phyloP scores from a whole-genome alignment of 2,113 vertebrate species.

The Phylloscopus trochilus region DNA sequence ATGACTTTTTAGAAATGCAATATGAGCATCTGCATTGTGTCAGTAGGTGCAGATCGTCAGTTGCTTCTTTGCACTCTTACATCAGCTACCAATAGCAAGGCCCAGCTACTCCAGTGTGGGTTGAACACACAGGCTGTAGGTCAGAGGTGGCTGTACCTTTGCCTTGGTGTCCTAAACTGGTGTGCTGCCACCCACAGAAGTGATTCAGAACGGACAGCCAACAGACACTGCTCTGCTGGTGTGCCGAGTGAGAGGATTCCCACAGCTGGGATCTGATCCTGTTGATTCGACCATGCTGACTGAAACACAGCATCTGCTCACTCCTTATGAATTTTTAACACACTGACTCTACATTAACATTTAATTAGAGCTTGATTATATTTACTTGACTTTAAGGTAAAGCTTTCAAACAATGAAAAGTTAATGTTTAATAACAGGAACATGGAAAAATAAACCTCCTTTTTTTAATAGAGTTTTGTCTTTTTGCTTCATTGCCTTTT shows the following conservation, averaged over 20 bases:
- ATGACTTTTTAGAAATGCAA: not conserved
- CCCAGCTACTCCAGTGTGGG: not conserved
- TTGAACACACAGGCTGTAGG: not conserved
- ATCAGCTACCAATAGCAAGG: not conserved
- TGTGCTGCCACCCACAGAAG: not conserved
- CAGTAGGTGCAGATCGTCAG: accelerated
- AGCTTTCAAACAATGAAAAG: slow-evolving; percentile 1
- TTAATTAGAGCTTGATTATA: slow-evolving; percentile 52
- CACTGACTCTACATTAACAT: not conserved
- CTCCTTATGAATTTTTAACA: slow-evolving; percentile 40
- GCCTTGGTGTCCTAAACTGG: not conserved
- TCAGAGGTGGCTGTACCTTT: not conserved
- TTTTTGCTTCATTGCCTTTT: not conserved
- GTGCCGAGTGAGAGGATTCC: not conserved
- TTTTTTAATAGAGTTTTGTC: not conserved
- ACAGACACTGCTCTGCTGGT: not conserved
- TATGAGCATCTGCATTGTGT: accelerated
- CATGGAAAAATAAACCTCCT: not conserved
- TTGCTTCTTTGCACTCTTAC: not conserved
- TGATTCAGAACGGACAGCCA: not conserved
- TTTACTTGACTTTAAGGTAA: slow-evolving; percentile 27
- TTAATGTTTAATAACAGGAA: slow-evolving; percentile 4
- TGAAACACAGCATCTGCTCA: not conserved
- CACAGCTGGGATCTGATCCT: not conserved
- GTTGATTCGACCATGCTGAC: not conserved